Percentiles rank a stretch among this genome's conserved stretches.
Evolutionary conservation across 2,797 vertebrate genomes (phyloP).

Genomic region (Chiroxiphia lanceolata): DNA sequence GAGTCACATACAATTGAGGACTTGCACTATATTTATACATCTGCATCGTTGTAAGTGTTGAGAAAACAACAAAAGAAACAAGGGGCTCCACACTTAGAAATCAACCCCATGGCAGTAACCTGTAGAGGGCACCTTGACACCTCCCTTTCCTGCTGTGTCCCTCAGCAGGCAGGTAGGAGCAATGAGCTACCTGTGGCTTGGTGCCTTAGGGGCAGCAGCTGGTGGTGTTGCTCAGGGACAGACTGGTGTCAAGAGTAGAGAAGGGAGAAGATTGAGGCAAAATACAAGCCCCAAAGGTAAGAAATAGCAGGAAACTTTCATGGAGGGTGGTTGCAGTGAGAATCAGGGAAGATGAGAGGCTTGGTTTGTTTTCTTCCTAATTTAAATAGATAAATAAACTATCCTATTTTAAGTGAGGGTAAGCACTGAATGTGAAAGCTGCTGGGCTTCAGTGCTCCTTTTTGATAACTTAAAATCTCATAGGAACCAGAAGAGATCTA

Average conservation of each 20-base stretch:
- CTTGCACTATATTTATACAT: background rate
- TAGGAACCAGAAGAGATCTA: background rate
- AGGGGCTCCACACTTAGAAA: background rate
- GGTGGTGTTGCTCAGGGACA: background rate
- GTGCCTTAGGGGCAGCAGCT: background rate
- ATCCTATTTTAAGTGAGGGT: background rate
- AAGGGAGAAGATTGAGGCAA: rapidly evolving
- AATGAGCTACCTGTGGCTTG: background rate
- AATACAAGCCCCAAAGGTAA: background rate
- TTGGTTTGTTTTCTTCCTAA: background rate
- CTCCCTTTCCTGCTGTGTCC: rapidly evolving
- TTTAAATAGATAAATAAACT: background rate
- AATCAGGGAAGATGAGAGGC: background rate
- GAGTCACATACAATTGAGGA: background rate
- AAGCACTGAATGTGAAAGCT: background rate
- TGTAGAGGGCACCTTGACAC: rapidly evolving
- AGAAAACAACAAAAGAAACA: background rate
- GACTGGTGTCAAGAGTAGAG: background rate
- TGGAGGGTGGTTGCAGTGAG: background rate
- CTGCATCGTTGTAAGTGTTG: background rate
- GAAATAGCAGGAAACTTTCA: background rate
- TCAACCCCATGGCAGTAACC: background rate
- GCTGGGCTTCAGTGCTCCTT: background rate
- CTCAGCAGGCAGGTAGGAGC: background rate
- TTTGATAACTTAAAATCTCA: background rate